Base-by-base conservation (phyloP, 2,888 invertebrate genomes). In the Drosophila antonietae region DNA sequence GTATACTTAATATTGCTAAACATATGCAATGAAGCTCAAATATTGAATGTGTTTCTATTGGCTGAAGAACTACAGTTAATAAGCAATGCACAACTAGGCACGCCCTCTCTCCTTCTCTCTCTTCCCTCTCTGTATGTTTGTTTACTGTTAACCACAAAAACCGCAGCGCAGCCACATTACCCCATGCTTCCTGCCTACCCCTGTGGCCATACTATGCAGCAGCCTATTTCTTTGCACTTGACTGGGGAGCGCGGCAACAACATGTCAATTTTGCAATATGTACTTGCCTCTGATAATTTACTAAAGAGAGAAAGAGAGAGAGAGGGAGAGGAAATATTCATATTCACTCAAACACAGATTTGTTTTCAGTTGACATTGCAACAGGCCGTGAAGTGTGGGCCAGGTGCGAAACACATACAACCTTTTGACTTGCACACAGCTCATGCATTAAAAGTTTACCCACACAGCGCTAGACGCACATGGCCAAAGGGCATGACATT, bases 251-350 rank as follows among this genome's bases (percentile, higher is more conserved):
- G 49, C 52, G 49, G 64, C 68, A 68, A 35, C 46, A 72, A 59
- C 65, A 79, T 80, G 74, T 74, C 77, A 82, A 74, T 72, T 53
- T 77, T 66, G 70, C 73, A 67, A 76, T 78, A 67, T 69, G 66
- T 68, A 77, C 63, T 56, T 65, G 65, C 33, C 31, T 41, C 53
- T 47, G 55, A 41, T 67, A 75, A 70, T 65, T 67, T 57, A 67
- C 57, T 60, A 52, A 28, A 46, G 23, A 20, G 44, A 23, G 20
- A 6, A 12, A 12, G 12, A 20, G 20, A 20, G 6, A 20, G 20
- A n/a, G 47, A 31, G 47, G 15, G 28, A 28, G 47, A 31, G 46
- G 8, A 15, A 37, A 39, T 55, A 41, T 20, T 20, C 65, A 69
- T 47, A 55, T 1, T 1, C 43, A n/a, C 44, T 7, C 69, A 65